Conservation (phyloP, 2,113 vertebrate species). For the Dicentrarchus labrax region DNA sequence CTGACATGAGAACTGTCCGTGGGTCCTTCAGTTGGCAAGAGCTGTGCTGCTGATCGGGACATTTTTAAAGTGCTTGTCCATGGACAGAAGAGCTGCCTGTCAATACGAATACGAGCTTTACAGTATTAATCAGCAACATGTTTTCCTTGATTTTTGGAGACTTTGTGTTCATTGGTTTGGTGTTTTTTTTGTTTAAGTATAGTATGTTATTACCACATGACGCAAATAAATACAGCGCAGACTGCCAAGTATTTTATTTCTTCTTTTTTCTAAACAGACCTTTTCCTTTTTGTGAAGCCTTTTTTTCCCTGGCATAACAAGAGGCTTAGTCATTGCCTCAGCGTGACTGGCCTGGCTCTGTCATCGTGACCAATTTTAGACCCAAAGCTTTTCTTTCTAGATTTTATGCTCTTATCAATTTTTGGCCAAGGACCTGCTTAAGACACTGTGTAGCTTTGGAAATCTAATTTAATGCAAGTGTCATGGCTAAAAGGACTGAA, state of each 20-base stretch:
- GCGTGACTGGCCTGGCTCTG: constrained; percentile 31
- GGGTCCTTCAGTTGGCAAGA: background rate
- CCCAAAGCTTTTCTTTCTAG: constrained; percentile 13
- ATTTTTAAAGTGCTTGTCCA: background rate
- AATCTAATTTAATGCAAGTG: background rate
- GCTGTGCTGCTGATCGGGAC: background rate
- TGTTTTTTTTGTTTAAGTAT: background rate
- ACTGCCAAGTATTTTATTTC: constrained; percentile 1
- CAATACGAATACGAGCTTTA: background rate
- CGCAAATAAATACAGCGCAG: background rate
- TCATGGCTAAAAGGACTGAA: background rate
- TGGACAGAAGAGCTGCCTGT: background rate
- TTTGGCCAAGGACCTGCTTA: background rate
- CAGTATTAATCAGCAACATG: background rate
- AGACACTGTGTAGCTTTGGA: background rate
- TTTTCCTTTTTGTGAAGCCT: constrained; percentile 8
- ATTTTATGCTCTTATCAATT: constrained; percentile 20
- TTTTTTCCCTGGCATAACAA: constrained; percentile 9
- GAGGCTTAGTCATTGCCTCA: constrained; percentile 29
- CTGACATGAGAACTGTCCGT: background rate
- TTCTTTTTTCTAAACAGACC: background rate
- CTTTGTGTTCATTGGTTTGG: fast-evolving
- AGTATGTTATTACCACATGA: background rate
- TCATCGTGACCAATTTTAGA: constrained; percentile 50
- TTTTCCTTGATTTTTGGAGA: background rate